Base-by-base conservation (phyloP, 1,140 invertebrate genomes). In the Meloidogyne hapla region DNA sequence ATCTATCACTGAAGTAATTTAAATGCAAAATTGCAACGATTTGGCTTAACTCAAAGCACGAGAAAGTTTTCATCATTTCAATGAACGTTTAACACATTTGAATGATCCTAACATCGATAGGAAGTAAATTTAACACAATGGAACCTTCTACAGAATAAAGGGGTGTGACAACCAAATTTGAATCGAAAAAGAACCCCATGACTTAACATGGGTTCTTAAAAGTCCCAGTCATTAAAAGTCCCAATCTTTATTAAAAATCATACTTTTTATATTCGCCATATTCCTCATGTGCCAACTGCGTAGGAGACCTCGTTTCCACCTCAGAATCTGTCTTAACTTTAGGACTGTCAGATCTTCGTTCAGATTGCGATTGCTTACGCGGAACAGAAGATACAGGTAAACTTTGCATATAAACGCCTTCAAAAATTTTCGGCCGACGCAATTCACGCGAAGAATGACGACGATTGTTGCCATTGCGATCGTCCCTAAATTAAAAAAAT, bases 251-350 rank as follows among this genome's bases (percentile, higher is more conserved):
- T 6, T n/a, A 56, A 56, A 0, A 21, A 6, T 5, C 48, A 4
- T 56, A 56, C 23, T 38, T 28, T 38, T 63, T 56, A 61, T 63
- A 73, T 38, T 73, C 71, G 25, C 75, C 62, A 75, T 66, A 69
- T 9, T 28, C 40, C 40, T 33, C 3, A 28, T 76, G 67, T 21
- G 33, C 42, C 25, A 64, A 25, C 13, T 48, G 74, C 33, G 71
- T 23, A 69, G 48, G 48, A 56, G 48, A 56, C 12, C 48, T 56
- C 18, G 48, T 56, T 21, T 56, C 48, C n/a, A 56, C 48, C n/a
- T 56, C 5, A 56, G 48, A 56, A 56, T 56, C 48, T n/a, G 18
- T n/a, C n/a, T 56, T 56, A n/a, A 56, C 12, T 56, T 56, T 56
- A 56, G 48, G n/a, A 56, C 18, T 21, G 12, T 56, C 48, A 56